These are phyloP conservation scores for Agraylea sexmaculata DNA, from an alignment of 1,140 invertebrate genomes.

Conservation along the genomic window DNA sequence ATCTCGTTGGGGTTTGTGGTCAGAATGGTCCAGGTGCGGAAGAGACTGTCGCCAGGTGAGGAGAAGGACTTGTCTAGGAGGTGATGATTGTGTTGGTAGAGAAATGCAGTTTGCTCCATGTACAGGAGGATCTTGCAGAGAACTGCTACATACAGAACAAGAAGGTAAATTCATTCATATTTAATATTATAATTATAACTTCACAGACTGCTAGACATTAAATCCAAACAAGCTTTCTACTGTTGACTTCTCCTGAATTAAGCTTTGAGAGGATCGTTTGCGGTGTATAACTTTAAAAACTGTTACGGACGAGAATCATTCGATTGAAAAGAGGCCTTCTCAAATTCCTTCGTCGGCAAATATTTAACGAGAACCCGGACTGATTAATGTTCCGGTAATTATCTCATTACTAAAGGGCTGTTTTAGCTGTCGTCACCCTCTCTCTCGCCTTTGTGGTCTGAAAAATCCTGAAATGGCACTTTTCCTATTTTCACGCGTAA, in stretches of 20 bases:
- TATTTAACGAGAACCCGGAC: constrained; percentile 3
- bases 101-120: constrained; percentile 50
- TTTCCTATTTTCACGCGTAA: no score
- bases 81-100: constrained; percentile 49
- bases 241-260: constrained; percentile 1
- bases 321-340: neutral
- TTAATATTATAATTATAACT: neutral
- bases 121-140: constrained; percentile 32
- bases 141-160: constrained; percentile 8
- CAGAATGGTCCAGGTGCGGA: constrained; percentile 76
- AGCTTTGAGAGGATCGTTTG: no score
- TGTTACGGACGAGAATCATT: neutral
- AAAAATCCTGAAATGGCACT: no score
- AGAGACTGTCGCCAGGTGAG: constrained; percentile 72
- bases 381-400: constrained; percentile 17
- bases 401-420: constrained; percentile 15
- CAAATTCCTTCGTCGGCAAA: neutral
- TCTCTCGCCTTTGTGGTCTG: no score
- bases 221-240: neutral
- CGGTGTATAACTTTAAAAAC: neutral
- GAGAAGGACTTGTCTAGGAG: constrained; percentile 59
- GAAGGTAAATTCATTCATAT: constrained; percentile 12
- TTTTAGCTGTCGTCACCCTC: no score
- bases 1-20: constrained; percentile 81
- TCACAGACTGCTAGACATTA: neutral